Conservation (phyloP, 2,113 vertebrate species). For the Xenopus borealis region DNA sequence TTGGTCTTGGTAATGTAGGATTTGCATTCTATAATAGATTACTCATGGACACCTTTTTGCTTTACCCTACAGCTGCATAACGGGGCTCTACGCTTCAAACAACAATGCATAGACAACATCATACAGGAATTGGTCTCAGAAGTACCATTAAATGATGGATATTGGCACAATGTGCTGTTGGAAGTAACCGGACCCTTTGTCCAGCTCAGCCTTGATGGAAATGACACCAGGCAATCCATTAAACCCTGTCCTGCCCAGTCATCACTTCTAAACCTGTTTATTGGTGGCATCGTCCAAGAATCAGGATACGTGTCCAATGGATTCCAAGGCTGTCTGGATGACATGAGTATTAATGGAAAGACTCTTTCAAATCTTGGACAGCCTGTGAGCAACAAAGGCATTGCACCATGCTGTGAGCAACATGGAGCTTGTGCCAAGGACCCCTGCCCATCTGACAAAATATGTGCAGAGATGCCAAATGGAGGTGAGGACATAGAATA, state of each 20-base stretch:
- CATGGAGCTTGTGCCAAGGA: constrained; percentile 61
- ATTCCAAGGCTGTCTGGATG: constrained; percentile 83
- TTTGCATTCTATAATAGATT: too few species aligned
- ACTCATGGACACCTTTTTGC: neutral
- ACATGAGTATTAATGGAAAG: constrained; percentile 67
- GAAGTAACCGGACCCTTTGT: constrained; percentile 69
- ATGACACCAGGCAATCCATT: constrained; percentile 58
- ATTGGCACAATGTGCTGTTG: constrained; percentile 79
- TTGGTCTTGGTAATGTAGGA: too few species aligned
- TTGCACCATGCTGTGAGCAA: constrained; percentile 73
- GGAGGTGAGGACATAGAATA: constrained; percentile 68
- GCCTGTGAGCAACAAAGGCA: constrained; percentile 66
- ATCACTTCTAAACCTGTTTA: constrained; percentile 64
- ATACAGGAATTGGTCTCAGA: constrained; percentile 56
- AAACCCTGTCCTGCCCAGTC: constrained; percentile 63
- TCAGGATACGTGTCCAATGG: constrained; percentile 48
- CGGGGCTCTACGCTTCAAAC: constrained; percentile 71
- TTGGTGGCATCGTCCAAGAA: constrained; percentile 62
- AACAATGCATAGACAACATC: constrained; percentile 64
- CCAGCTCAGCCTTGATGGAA: constrained; percentile 69
- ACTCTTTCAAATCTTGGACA: constrained; percentile 59
- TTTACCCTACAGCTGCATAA: constrained; percentile 68
- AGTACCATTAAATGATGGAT: constrained; percentile 64
- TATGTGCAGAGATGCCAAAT: constrained; percentile 63
- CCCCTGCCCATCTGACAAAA: constrained; percentile 77